Evolutionary conservation across 2,888 invertebrate genomes (phyloP).

Genomic region (Heliconius cydno): DNA sequence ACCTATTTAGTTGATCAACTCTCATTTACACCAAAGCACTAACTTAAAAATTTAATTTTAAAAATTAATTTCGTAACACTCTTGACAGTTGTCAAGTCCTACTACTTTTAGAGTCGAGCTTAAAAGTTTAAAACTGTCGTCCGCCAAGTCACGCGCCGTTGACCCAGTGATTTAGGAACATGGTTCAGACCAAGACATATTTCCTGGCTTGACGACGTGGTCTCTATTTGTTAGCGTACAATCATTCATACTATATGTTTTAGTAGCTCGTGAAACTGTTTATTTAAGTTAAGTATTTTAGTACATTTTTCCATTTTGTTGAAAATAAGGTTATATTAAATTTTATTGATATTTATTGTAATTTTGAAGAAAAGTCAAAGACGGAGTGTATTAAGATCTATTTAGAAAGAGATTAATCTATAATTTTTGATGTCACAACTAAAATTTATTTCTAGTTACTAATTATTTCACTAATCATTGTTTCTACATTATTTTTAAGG

Average conservation of each 20-base stretch:
- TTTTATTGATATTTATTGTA: neutral
- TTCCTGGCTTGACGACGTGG: conserved; percentile 48
- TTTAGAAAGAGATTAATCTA: too few relatives aligned
- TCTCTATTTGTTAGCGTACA: conserved; percentile 38
- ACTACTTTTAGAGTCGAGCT: conserved; percentile 36
- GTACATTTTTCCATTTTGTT: neutral
- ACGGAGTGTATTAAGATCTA: too few relatives aligned
- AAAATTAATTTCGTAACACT: conserved; percentile 27
- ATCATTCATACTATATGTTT: conserved; percentile 31
- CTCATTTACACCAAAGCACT: too few relatives aligned
- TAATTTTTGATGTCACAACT: too few relatives aligned
- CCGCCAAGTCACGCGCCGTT: conserved; percentile 50
- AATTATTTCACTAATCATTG: too few relatives aligned
- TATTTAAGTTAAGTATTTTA: neutral
- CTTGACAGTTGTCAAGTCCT: conserved; percentile 39
- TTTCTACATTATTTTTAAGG: too few relatives aligned
- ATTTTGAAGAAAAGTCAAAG: neutral
- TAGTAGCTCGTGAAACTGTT: neutral
- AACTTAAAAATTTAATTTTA: conserved; percentile 26
- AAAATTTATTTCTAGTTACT: too few relatives aligned
- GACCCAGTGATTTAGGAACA: conserved; percentile 49
- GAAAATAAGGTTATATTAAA: neutral
- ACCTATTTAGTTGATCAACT: too few relatives aligned
- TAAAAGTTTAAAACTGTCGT: conserved; percentile 48
- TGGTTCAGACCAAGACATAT: conserved; percentile 47